Percentiles rank a stretch among this genome's conserved stretches.
phyloP scores from a whole-genome alignment of 2,888 invertebrate species.

The Flexamia atlantica region DNA sequence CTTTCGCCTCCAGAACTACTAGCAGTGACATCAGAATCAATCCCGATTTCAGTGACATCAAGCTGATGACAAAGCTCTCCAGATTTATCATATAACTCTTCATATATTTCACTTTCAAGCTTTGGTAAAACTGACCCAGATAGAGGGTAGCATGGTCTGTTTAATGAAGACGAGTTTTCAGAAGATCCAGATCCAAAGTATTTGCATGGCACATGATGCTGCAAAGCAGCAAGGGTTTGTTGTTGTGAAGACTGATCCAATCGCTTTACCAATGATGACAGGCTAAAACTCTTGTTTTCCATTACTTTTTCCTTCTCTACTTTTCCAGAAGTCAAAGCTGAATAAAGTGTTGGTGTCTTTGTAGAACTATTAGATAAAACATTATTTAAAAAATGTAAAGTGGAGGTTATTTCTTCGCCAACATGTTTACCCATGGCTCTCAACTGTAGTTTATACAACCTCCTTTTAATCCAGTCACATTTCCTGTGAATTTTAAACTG shows the following conservation, averaged over 20 bases:
- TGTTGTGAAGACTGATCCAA: conserved; percentile 76
- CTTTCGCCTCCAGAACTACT: conserved; percentile 97
- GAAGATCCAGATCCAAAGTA: conserved; percentile 79
- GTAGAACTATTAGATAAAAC: conserved; percentile 61
- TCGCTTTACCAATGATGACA: conserved; percentile 79
- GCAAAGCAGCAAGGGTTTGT: conserved; percentile 74
- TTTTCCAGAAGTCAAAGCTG: conserved; percentile 61
- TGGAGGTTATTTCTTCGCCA: conserved; percentile 87
- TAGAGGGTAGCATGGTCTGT: conserved; percentile 30
- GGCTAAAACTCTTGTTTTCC: conserved; percentile 73
- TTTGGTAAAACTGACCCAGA: conserved; percentile 66
- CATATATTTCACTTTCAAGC: conserved; percentile 69
- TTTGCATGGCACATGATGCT: conserved; percentile 73
- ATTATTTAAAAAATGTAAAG: conserved; percentile 78
- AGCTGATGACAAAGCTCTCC: conserved; percentile 86
- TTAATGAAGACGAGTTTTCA: conserved; percentile 70
- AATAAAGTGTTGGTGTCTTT: conserved; percentile 49
- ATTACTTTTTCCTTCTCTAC: conserved; percentile 57
- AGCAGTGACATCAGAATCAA: conserved; percentile 96
- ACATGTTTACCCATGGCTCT: conserved; percentile 86
- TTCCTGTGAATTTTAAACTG: conserved; percentile 83
- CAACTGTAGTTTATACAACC: conserved; percentile 87
- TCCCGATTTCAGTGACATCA: conserved; percentile 83
- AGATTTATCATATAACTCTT: conserved; percentile 83
- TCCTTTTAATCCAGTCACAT: conserved; percentile 84